Evolutionary conservation across 2,797 vertebrate genomes (phyloP).

Genomic region (Hapalemur alaotrensis): DNA sequence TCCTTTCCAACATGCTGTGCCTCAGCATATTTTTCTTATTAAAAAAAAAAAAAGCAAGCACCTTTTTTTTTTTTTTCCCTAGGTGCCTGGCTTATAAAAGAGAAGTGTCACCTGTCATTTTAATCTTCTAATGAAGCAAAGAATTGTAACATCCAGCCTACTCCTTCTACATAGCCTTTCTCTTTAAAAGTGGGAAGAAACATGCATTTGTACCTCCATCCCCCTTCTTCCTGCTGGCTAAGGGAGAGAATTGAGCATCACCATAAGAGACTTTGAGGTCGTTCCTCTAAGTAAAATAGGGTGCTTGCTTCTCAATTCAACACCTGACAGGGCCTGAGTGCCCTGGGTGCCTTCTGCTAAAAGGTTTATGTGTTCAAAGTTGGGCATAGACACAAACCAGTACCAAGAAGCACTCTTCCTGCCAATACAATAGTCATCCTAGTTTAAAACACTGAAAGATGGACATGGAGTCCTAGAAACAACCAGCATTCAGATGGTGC

Average conservation of each 20-base stretch:
- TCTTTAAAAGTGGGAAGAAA: background rate
- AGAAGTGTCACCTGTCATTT: constrained; percentile 59
- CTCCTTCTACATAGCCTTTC: background rate
- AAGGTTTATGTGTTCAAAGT: background rate
- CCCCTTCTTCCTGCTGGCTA: background rate
- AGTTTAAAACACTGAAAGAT: background rate
- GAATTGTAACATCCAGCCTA: background rate
- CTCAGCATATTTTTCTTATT: background rate
- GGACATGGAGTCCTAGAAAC: background rate
- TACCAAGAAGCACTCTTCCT: background rate
- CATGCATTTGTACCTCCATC: background rate
- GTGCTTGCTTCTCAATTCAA: background rate
- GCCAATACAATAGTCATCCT: background rate
- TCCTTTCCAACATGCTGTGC: background rate
- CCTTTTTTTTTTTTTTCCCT: background rate
- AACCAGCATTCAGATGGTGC: background rate
- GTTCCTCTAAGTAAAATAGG: background rate
- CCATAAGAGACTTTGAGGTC: background rate
- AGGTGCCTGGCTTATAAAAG: constrained; percentile 19
- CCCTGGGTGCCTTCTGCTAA: background rate
- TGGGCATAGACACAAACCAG: background rate
- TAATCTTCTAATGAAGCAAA: background rate
- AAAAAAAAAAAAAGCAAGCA: constrained; percentile 17
- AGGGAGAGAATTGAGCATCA: background rate
- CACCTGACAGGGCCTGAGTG: background rate